Percentiles rank a stretch among this genome's conserved stretches.
Evolutionary conservation across 2,113 vertebrate species (phyloP).

Genomic region (Promerops cafer): DNA sequence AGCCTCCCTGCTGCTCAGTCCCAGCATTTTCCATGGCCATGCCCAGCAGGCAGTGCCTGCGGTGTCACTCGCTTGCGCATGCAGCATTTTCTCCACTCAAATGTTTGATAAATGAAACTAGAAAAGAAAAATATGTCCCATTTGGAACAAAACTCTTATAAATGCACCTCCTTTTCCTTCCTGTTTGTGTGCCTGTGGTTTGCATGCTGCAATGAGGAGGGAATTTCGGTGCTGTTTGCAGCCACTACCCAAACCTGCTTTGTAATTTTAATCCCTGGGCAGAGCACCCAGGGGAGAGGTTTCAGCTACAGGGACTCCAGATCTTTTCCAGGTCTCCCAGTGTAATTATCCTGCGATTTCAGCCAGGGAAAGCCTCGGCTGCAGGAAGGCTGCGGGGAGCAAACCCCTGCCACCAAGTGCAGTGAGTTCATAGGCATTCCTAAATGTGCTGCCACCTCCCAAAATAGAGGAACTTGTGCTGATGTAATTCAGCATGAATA

Average conservation of each 20-base stretch:
- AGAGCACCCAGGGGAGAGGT: not conserved
- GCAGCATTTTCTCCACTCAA: not conserved
- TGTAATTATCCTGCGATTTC: not conserved
- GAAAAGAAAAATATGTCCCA: not conserved
- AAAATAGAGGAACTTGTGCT: not conserved
- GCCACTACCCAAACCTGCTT: not conserved
- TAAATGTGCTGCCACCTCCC: not conserved
- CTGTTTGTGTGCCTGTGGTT: rapidly evolving
- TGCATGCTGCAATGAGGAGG: not conserved
- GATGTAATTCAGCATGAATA: not conserved
- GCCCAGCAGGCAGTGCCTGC: not conserved
- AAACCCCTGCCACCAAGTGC: not conserved
- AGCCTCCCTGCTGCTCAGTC: not conserved
- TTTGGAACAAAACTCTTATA: not conserved
- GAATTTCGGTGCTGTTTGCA: not conserved
- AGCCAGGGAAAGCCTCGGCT: not conserved
- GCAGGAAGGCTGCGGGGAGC: not conserved
- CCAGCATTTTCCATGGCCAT: not conserved
- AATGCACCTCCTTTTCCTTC: not conserved
- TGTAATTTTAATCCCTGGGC: not conserved
- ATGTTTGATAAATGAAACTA: not conserved
- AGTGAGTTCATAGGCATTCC: rapidly evolving
- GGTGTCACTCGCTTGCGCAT: not conserved
- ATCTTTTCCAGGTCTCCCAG: not conserved
- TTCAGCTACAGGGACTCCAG: not conserved